phyloP scores from a whole-genome alignment of 2,797 vertebrate species.

The Eidolon dupreanum region DNA sequence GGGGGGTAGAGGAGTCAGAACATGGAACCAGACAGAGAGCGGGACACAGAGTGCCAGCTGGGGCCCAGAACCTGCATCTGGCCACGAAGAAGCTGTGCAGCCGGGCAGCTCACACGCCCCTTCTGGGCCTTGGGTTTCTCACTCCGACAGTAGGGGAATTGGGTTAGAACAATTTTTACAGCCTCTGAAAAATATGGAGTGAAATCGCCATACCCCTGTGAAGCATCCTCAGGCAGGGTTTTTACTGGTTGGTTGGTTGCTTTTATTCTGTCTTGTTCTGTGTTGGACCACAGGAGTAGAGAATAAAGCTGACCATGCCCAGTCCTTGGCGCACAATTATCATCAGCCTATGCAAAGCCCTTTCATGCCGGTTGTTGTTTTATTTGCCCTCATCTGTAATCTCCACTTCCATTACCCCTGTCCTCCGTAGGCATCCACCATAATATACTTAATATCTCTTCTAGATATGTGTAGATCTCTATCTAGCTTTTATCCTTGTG shows the following conservation, averaged over 20 bases:
- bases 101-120: neutral
- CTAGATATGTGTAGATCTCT: neutral
- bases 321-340: no score
- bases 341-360: neutral
- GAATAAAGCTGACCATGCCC: neutral
- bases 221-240: neutral
- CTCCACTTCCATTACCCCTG: neutral
- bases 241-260: neutral
- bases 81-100: no score
- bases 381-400: neutral
- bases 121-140: neutral
- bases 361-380: neutral
- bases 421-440: neutral
- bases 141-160: neutral
- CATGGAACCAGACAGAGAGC: neutral
- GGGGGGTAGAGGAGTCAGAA: fast-evolving
- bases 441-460: neutral
- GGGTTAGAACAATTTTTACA: neutral
- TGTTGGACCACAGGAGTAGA: neutral
- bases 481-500: neutral
- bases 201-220: fast-evolving
- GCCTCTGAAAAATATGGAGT: neutral
- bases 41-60: neutral
- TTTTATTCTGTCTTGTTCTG: neutral
- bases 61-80: neutral